Percentiles rank a stretch among this genome's conserved stretches.
These are phyloP conservation scores for Malthinus flaveolus DNA, from an alignment of 2,888 invertebrate genomes.

Conservation along the genomic window DNA sequence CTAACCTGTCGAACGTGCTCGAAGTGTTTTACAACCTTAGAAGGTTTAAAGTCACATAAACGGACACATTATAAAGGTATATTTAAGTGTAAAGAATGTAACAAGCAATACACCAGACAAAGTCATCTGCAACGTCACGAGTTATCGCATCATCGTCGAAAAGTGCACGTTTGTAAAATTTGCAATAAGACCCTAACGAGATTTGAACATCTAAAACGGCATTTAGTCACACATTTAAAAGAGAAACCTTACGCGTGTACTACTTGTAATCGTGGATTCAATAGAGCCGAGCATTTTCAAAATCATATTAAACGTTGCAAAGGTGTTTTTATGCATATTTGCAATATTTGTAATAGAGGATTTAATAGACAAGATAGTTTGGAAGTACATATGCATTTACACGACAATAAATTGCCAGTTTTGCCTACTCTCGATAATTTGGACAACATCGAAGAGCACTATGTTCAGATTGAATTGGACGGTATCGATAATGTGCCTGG, in stretches of 20 bases:
- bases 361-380: slow-evolving; percentile 53
- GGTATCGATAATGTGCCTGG: slow-evolving; percentile 25
- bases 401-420: slow-evolving; percentile 47
- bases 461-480: slow-evolving; percentile 46
- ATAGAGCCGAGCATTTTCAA: slow-evolving; percentile 50
- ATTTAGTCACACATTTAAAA: slow-evolving; percentile 52
- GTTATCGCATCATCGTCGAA: slow-evolving; percentile 47
- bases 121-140: slow-evolving; percentile 52
- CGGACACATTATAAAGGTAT: slow-evolving; percentile 48
- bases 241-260: slow-evolving; percentile 52
- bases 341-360: slow-evolving; percentile 55
- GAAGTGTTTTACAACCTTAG: slow-evolving; percentile 51
- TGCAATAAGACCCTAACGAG: slow-evolving; percentile 52
- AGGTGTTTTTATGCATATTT: slow-evolving; percentile 54
- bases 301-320: slow-evolving; percentile 51
- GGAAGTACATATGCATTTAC: slow-evolving; percentile 49
- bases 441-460: slow-evolving; percentile 53
- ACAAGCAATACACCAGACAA: slow-evolving; percentile 49
- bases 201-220: slow-evolving; percentile 52
- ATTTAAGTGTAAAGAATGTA: slow-evolving; percentile 52
- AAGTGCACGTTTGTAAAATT: slow-evolving; percentile 53
- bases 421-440: slow-evolving; percentile 52
- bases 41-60: slow-evolving; percentile 49
- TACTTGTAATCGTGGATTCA: slow-evolving; percentile 53
- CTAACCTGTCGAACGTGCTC: slow-evolving; percentile 49